Base-by-base conservation (phyloP, 2,113 vertebrate genomes). In the Elgaria multicarinata region DNA sequence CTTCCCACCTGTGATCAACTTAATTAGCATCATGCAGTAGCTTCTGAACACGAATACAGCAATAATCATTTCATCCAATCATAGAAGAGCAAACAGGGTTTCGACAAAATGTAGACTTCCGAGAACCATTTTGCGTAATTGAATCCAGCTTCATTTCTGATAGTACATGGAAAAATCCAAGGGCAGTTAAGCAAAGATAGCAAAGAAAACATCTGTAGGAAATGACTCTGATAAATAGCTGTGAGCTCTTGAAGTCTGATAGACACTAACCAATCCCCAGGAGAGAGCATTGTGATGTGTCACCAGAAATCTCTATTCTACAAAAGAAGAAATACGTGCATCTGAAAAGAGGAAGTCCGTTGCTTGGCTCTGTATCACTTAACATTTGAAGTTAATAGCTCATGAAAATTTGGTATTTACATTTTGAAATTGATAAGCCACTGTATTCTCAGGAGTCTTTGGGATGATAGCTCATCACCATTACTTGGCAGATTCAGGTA, bases 1-100 rank as follows among this genome's bases (percentile, higher is more conserved):
- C 42, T 85, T 85, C 75, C 82, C 88, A 89, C 82, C 88, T 89
- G 88, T 85, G 82, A 85, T 24, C 74, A 83, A 67, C 58, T 83
- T 83, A 89, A 89, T 89, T 89, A 89, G 24, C 58, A 67, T 64
- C 88, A 78, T 20, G 28, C n/a, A 66, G 44, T 8, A 85, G 46
- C 36, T 85, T 69, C 62, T 78, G 88, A 89, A 89, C 64, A 42
- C 75, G 78, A 89, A 77, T 78, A 84, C 46, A 83, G 80, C 53
- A 75, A 53, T 50, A 67, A 67, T 53, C 46, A 89, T 77, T 89
- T 89, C 62, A 84, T 77, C 26, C 53, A 55, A 84, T 77, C 81
- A 50, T 7, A 89, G 72, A 16, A 77, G 62, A 75, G 44, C 82
- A 89, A 89, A 89, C 72, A 89, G 26, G 26, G 36, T 85, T 89